Conservation (phyloP, 2,888 invertebrate genomes). For the Harpalus rufipes region DNA sequence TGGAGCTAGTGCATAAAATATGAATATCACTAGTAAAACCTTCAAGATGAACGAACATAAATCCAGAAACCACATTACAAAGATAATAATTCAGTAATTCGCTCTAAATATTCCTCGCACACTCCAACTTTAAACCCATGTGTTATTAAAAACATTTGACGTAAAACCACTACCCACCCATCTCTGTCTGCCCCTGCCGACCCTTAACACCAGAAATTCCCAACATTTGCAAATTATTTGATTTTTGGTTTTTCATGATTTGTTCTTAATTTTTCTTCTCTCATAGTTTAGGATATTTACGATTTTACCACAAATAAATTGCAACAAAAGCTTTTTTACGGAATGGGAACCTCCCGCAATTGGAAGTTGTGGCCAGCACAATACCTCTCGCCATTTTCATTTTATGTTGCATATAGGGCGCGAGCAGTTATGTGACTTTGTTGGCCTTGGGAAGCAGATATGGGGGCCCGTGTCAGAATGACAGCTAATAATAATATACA, state of each 20-base stretch:
- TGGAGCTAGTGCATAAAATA: slow-evolving; percentile 19
- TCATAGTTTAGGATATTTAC: no score
- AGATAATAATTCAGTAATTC: slow-evolving; percentile 58
- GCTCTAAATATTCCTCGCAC: slow-evolving; percentile 57
- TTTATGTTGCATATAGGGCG: no score
- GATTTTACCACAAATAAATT: no score
- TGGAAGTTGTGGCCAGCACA: no score
- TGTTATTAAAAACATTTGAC: slow-evolving; percentile 62
- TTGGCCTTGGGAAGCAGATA: no score
- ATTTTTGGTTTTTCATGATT: not conserved
- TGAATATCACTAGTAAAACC: slow-evolving; percentile 16
- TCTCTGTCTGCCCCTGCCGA: not conserved
- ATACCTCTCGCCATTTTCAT: no score
- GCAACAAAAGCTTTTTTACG: no score
- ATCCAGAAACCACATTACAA: slow-evolving; percentile 41
- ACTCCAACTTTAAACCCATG: slow-evolving; percentile 59
- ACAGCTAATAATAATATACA: no score
- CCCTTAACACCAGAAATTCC: not conserved
- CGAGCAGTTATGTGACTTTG: no score
- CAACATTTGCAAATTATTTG: not conserved
- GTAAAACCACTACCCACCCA: slow-evolving; percentile 2
- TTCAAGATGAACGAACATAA: slow-evolving; percentile 41
- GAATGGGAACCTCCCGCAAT: no score
- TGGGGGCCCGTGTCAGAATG: no score
- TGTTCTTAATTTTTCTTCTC: no score